Base-by-base conservation (phyloP, 2,888 invertebrate species). In the Calliscelio sp. region DNA sequence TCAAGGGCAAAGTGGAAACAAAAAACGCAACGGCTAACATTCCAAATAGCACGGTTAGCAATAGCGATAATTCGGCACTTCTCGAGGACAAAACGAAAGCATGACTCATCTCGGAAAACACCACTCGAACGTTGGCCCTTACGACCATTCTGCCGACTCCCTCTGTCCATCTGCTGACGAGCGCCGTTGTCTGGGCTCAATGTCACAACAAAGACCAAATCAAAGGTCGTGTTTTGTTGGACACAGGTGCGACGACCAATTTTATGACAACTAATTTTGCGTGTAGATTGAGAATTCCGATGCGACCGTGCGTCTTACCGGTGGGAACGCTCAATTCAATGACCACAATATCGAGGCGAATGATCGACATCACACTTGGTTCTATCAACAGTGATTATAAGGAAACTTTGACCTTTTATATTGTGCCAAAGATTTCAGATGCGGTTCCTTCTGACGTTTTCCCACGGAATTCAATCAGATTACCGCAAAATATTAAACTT, bases 71-170 rank as follows among this genome's bases (percentile, higher is more conserved):
- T n/a, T n/a, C n/a, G n/a, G n/a, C n/a, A n/a, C n/a, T n/a, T n/a
- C n/a, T n/a, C n/a, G n/a, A n/a, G n/a, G n/a, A n/a, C n/a, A 46
- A 46, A 44, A 11, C 22, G 11, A 22, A 38, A 38, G 59, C 51
- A 57, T 71, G 71, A 71, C 68, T 68, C 51, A n/a, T 41, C 20
- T 22, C 22, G n/a, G 11, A 22, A 38, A 38, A 41, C 51, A 57
- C 57, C 57, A 71, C 68, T 68, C 51, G 11, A 10, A 6, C 49
- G 10, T n/a, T 49, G 18, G 18, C 20, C 20, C 49, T 49, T 18
- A 49, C 49, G 6, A 49, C 49, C 8, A 18, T 49, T 22, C 18
- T 16, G 14, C 55, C 55, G 16, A 32, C 16, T 14, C 16, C 32
- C 22, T 51, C 68, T 0, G 35, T 28, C 7, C 68, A 68, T 1